A percentile compares a stretch with the other conserved stretches of the same genome.
phyloP scores from a whole-genome alignment of 2,113 vertebrate species.

The Apaloderma vittatum region DNA sequence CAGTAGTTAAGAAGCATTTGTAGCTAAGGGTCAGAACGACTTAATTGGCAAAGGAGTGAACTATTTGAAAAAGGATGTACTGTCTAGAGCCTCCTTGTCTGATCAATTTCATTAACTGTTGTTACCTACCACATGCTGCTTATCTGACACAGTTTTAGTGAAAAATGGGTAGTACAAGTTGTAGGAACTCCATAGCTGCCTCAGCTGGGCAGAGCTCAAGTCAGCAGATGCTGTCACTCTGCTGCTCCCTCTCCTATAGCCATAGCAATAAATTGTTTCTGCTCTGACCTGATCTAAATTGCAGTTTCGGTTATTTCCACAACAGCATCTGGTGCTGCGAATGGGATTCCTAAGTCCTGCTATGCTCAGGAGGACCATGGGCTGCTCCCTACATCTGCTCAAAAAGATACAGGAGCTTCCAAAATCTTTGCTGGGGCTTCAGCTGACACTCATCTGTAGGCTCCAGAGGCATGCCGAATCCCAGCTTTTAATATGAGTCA shows the following conservation, averaged over 20 bases:
- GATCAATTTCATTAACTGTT: not conserved
- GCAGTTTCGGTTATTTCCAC: not conserved
- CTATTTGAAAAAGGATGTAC: not conserved
- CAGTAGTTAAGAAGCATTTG: not conserved
- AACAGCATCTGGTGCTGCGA: not conserved
- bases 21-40: not conserved
- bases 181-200: not conserved
- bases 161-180: not conserved
- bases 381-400: not conserved
- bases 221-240: not conserved
- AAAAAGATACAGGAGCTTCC: not conserved
- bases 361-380: fast-evolving
- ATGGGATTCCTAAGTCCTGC: not conserved
- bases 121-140: not conserved
- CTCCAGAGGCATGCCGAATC: not conserved
- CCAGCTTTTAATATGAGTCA: not conserved
- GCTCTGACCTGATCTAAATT: not conserved
- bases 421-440: not conserved
- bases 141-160: not conserved
- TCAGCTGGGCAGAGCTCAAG: not conserved
- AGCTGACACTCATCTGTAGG: not conserved
- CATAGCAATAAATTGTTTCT: not conserved
- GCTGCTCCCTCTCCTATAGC: not conserved
- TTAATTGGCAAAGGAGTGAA: not conserved
- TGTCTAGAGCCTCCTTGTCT: not conserved